phyloP scores from a whole-genome alignment of 2,113 vertebrate genomes.

The Ifrita kowaldi region DNA sequence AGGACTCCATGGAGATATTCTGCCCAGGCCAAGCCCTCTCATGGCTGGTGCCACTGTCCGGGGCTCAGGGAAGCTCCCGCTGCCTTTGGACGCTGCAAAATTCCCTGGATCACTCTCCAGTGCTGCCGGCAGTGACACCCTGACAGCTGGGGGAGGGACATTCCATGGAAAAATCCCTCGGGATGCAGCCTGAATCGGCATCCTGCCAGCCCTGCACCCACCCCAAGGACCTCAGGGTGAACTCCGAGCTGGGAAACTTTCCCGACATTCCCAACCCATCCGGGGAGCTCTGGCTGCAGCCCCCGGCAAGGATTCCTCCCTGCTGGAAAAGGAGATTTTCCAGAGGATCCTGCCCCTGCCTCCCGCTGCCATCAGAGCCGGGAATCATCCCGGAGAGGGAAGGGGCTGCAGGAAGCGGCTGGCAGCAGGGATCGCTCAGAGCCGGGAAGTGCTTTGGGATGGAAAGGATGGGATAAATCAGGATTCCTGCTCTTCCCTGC shows the following conservation, averaged over 20 bases:
- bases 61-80: rapidly evolving
- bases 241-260: not conserved
- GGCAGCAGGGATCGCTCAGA: not conserved
- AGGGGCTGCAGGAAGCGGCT: not conserved
- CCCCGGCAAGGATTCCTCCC: not conserved
- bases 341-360: not conserved
- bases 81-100: not conserved
- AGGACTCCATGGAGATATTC: not conserved
- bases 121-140: not conserved
- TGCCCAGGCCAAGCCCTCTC: not conserved
- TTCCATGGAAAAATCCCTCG: not conserved
- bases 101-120: not conserved
- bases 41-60: rapidly evolving
- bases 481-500: not conserved
- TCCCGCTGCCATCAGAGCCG: not conserved
- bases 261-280: not conserved
- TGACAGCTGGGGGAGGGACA: not conserved
- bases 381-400: not conserved
- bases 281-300: not conserved
- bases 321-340: not conserved
- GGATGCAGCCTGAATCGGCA: not conserved
- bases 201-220: not conserved
- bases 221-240: not conserved
- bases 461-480: not conserved
- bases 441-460: not conserved